Evolutionary conservation across 2,797 vertebrate species (phyloP).

Genomic region (Notolabrus celidotus): DNA sequence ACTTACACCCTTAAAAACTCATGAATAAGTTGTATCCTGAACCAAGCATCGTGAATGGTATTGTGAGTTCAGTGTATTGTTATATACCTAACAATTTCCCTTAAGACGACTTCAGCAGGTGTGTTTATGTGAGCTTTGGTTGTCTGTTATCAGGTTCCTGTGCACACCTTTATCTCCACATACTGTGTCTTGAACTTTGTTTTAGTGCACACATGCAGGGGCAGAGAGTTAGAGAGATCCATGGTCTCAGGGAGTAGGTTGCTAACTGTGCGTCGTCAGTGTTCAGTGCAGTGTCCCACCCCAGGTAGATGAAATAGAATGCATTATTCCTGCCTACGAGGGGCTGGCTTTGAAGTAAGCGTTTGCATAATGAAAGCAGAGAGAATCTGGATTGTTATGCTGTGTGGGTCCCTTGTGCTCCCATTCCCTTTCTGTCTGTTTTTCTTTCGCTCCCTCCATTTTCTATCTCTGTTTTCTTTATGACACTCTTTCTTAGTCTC

Average conservation of each 20-base stretch:
- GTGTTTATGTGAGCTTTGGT: too few relatives aligned
- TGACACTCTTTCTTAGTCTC: constrained; percentile 50
- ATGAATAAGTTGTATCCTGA: too few relatives aligned
- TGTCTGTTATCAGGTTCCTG: background rate
- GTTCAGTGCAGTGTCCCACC: constrained; percentile 67
- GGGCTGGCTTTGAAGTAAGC: constrained; percentile 80
- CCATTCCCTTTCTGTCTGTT: constrained; percentile 48
- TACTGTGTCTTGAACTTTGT: background rate
- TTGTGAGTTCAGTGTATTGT: too few relatives aligned
- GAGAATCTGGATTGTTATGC: constrained; percentile 78
- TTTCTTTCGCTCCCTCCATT: constrained; percentile 24
- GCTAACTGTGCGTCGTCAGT: constrained; percentile 42
- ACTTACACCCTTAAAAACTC: too few relatives aligned
- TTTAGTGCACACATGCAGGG: constrained; percentile 11
- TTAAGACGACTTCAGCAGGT: too few relatives aligned
- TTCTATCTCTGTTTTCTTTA: constrained; percentile 47
- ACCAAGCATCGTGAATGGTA: too few relatives aligned
- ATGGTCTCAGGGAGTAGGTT: constrained; percentile 41
- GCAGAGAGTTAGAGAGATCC: constrained; percentile 13
- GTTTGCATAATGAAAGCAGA: constrained; percentile 81
- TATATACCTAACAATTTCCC: too few relatives aligned
- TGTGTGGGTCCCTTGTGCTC: constrained; percentile 60
- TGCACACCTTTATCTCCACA: background rate
- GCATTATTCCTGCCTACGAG: constrained; percentile 78
- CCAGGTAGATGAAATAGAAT: constrained; percentile 84